Evolutionary conservation across 1,140 invertebrate genomes (phyloP).

Genomic region (Calephelis nemesis): DNA sequence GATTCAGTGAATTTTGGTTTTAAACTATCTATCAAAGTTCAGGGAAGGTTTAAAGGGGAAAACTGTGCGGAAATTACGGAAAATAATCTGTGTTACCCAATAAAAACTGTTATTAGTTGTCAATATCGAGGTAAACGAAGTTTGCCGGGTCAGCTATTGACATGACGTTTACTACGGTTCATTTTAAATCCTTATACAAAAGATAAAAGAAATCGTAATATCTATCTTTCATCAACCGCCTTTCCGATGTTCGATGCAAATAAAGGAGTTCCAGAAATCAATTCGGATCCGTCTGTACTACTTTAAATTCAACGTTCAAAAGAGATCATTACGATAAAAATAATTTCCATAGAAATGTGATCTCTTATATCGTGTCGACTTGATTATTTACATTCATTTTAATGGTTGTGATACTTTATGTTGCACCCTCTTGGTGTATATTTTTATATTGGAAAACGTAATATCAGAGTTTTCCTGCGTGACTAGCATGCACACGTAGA

Average conservation of each 20-base stretch:
- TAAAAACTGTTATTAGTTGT: no score
- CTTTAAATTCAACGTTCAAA: constrained; percentile 46
- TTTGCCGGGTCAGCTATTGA: no score
- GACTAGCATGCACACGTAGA: no score
- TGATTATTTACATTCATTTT: constrained; percentile 29
- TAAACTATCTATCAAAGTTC: no score
- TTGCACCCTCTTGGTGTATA: constrained; percentile 5
- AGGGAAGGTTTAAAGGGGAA: no score
- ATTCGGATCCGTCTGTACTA: constrained; percentile 39
- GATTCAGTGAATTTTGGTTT: no score
- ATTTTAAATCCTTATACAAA: constrained; percentile 5
- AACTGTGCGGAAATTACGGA: no score
- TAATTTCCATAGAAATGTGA: constrained; percentile 45
- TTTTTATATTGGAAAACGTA: no score
- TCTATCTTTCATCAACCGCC: constrained; percentile 31
- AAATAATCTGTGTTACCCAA: no score
- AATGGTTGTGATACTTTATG: constrained; percentile 22
- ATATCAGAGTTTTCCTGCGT: no score
- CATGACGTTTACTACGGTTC: background rate
- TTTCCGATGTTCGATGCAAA: constrained; percentile 46
- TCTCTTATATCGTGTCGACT: constrained; percentile 39
- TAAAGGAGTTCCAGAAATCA: constrained; percentile 44
- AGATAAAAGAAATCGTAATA: constrained; percentile 17
- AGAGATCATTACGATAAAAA: constrained; percentile 49
- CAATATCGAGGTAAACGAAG: no score